phyloP scores from a whole-genome alignment of 2,113 vertebrate species.

The Seriola dumerili region DNA sequence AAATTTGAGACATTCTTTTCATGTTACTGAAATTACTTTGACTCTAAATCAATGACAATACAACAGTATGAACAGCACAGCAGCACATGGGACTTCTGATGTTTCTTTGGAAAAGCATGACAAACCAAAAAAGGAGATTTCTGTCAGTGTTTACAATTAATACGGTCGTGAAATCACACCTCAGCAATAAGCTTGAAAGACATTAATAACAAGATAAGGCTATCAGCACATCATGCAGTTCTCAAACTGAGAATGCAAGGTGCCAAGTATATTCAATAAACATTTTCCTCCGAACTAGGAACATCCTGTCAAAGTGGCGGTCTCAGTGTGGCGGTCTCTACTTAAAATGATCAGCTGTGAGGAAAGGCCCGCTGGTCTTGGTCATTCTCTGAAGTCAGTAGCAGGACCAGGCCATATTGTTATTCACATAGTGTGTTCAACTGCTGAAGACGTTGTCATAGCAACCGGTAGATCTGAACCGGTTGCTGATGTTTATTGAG shows the following conservation, averaged over 20 bases:
- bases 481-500: conserved; percentile 80
- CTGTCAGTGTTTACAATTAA: neutral
- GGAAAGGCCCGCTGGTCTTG: conserved; percentile 29
- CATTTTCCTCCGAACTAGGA: neutral
- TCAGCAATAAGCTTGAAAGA: neutral
- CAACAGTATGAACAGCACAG: neutral
- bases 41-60: neutral
- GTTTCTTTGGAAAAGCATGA: neutral
- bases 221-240: no score
- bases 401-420: conserved; percentile 73
- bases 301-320: neutral
- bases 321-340: conserved; percentile 10
- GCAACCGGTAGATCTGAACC: conserved; percentile 78
- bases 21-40: neutral
- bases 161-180: neutral
- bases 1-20: neutral
- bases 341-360: conserved; percentile 35
- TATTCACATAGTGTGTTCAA: conserved; percentile 82
- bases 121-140: neutral
- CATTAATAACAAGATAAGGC: neutral
- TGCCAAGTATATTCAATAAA: neutral
- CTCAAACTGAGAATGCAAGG: neutral
- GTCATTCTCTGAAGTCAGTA: conserved; percentile 72
- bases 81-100: rapidly evolving
- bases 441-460: conserved; percentile 78